Evolutionary conservation across 2,888 invertebrate genomes (phyloP).

Genomic region (Nezara viridula): DNA sequence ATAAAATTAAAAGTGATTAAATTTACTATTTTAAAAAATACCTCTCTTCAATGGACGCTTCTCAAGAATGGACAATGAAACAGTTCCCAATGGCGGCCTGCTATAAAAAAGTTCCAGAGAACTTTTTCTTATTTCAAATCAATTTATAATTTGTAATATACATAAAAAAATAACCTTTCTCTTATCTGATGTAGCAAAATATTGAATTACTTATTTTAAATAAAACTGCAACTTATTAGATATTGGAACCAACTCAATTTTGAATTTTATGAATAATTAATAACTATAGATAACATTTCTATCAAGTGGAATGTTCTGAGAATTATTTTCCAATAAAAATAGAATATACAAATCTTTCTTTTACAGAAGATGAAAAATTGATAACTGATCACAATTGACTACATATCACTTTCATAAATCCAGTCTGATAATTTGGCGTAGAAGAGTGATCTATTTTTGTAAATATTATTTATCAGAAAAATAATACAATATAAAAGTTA

Average conservation of each 20-base stretch:
- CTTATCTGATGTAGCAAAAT: background rate
- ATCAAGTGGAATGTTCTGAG: background rate
- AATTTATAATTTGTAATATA: background rate
- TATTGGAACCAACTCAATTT: background rate
- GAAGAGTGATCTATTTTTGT: background rate
- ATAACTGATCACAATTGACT: background rate
- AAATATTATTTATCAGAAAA: background rate
- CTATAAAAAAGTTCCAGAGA: background rate
- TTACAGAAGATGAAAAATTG: background rate
- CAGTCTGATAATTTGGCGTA: background rate
- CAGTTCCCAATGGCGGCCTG: background rate
- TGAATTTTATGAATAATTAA: background rate
- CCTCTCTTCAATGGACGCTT: background rate
- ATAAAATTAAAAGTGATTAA: background rate
- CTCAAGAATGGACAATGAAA: background rate
- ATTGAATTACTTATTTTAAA: background rate
- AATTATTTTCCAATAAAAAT: background rate
- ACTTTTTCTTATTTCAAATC: background rate
- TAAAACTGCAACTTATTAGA: background rate
- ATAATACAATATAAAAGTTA: background rate
- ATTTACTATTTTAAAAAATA: background rate
- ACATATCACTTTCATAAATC: background rate
- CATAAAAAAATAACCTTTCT: background rate
- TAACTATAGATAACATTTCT: background rate
- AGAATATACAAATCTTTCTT: background rate